phyloP scores from a whole-genome alignment of 37 sponge, comb jelly and placozoan species.

The Halichondria panicea region DNA sequence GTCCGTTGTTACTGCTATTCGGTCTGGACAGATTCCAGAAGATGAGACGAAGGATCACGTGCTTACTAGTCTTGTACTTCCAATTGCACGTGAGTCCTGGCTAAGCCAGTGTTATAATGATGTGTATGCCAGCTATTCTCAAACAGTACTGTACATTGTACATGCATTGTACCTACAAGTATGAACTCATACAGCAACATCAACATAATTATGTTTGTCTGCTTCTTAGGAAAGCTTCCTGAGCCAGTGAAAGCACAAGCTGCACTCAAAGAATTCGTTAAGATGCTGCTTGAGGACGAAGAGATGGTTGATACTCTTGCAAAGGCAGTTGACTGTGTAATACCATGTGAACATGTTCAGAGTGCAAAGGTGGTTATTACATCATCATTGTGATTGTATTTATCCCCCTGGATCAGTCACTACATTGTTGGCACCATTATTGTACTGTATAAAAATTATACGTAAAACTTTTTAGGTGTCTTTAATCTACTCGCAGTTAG shows the following conservation, averaged over 20 bases:
- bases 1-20: not conserved
- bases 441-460: too few species aligned
- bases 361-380: constrained; percentile 45
- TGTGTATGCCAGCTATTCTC: too few species aligned
- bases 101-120: too few species aligned
- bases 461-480: not conserved
- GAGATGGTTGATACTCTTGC: constrained; percentile 5
- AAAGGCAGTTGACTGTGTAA: constrained; percentile 1
- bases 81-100: constrained; percentile 29
- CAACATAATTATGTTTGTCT: not conserved
- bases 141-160: too few species aligned
- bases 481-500: not conserved
- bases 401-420: not conserved
- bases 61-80: not conserved
- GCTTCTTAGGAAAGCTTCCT: constrained; percentile 32
- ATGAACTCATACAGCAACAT: too few species aligned
- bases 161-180: not conserved
- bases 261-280: constrained; percentile 18
- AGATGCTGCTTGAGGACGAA: constrained; percentile 3
- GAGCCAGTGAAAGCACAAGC: constrained; percentile 36
- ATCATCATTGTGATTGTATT: not conserved
- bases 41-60: constrained; percentile 14
- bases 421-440: too few species aligned
- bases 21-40: not conserved
- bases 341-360: constrained; percentile 24